Percentiles rank a stretch among this genome's conserved stretches.
phyloP scores from a whole-genome alignment of 1,140 invertebrate species.

The Pissodes strobi region DNA sequence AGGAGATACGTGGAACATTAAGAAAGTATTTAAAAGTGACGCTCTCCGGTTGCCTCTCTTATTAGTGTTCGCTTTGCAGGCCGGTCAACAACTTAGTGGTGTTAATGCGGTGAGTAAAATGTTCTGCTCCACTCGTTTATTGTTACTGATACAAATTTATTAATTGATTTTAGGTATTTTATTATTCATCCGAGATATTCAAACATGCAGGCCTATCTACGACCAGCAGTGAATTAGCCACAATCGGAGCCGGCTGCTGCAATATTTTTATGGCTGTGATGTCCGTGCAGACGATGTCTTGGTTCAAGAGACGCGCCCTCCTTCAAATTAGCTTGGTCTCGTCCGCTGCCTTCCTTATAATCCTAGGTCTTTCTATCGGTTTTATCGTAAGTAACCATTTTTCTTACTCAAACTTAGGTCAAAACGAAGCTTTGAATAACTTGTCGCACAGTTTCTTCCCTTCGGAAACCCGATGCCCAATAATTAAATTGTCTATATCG shows the following conservation, averaged over 20 bases:
- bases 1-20: conserved; percentile 59
- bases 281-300: conserved; percentile 64
- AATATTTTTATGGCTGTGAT: conserved; percentile 72
- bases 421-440: no score
- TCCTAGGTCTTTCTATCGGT: conserved; percentile 62
- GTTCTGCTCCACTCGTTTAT: no score
- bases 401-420: no score
- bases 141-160: no score
- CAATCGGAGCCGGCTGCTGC: conserved; percentile 70
- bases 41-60: conserved; percentile 69
- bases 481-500: no score
- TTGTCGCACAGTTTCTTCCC: no score
- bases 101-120: conserved; percentile 75
- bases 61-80: conserved; percentile 74
- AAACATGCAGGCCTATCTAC: conserved; percentile 64
- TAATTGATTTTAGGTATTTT: conserved; percentile 70
- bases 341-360: conserved; percentile 60
- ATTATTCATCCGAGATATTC: conserved; percentile 78
- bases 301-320: conserved; percentile 61
- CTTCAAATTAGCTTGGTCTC: conserved; percentile 63
- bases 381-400: conserved; percentile 67
- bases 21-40: conserved; percentile 60
- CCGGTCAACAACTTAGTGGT: conserved; percentile 83
- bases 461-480: no score
- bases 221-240: conserved; percentile 66